phyloP scores from a whole-genome alignment of 1,140 invertebrate species.

The Conopomorpha cramerella region DNA sequence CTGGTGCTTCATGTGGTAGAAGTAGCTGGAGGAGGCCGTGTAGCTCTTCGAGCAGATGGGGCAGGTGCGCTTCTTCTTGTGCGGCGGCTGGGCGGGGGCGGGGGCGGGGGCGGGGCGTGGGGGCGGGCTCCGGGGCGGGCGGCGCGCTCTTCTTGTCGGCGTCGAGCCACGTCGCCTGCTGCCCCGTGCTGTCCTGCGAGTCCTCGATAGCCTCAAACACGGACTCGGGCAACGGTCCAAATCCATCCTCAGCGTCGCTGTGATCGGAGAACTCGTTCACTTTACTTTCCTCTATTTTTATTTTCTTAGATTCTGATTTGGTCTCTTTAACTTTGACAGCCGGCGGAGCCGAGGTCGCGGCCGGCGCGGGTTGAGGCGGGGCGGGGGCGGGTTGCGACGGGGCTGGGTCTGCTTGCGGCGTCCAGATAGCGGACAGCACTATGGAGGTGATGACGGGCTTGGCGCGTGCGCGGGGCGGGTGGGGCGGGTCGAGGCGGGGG shows the following conservation, averaged over 20 bases:
- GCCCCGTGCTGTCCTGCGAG: conserved; percentile 20
- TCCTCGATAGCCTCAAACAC: conserved; percentile 37
- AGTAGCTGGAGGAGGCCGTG: conserved; percentile 63
- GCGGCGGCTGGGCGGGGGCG: conserved; percentile 20
- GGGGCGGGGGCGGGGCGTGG: conserved; percentile 14
- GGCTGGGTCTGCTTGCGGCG: too few species aligned
- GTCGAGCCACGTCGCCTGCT: background rate
- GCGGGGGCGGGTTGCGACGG: too few species aligned
- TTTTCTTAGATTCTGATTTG: too few species aligned
- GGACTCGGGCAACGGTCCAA: conserved; percentile 24
- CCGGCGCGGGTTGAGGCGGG: too few species aligned
- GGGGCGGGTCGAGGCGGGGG: too few species aligned
- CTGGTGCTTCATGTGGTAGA: conserved; percentile 64
- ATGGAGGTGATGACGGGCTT: too few species aligned
- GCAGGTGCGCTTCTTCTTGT: conserved; percentile 68
- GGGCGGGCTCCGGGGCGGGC: conserved; percentile 8
- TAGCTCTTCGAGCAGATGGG: conserved; percentile 73
- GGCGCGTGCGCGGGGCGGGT: too few species aligned
- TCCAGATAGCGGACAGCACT: too few species aligned
- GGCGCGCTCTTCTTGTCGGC: conserved; percentile 5
- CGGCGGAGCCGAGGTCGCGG: too few species aligned
- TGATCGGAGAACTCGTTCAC: conserved; percentile 28
- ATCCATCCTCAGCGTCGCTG: conserved; percentile 24
- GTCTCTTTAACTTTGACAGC: too few species aligned
- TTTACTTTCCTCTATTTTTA: too few species aligned